A percentile compares a stretch with the other conserved stretches of the same genome.
phyloP scores from a whole-genome alignment of 2,797 vertebrate genomes.

The Danio aesculapii region DNA sequence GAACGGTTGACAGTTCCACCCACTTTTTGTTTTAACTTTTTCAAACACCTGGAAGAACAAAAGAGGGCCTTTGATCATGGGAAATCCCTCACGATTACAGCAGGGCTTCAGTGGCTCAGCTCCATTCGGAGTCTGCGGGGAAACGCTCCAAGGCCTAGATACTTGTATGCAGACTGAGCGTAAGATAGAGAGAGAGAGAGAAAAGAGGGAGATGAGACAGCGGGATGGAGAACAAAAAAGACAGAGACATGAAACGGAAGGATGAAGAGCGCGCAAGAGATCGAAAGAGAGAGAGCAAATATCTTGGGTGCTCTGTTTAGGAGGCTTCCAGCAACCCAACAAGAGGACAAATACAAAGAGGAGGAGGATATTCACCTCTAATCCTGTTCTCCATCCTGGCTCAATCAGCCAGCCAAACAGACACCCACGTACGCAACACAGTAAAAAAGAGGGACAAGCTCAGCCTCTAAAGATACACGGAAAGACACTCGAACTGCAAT shows the following conservation, averaged over 20 bases:
- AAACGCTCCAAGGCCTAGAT: conserved; percentile 35
- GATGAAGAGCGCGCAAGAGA: conserved; percentile 3
- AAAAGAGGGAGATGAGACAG: conserved; percentile 10
- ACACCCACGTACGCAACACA: conserved; percentile 30
- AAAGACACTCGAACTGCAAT: conserved; percentile 26
- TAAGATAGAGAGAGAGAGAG: conserved; percentile 8
- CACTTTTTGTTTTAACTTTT: conserved; percentile 65
- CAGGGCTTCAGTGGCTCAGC: conserved; percentile 20
- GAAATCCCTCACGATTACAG: conserved; percentile 64
- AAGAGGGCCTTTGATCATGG: conserved; percentile 64
- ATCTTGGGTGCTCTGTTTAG: conserved; percentile 38
- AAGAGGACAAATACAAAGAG: conserved; percentile 38
- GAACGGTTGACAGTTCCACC: conserved; percentile 55
- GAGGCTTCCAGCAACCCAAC: conserved; percentile 33
- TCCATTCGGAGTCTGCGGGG: conserved; percentile 34
- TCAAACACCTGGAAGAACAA: conserved; percentile 67
- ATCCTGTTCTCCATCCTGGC: conserved; percentile 57
- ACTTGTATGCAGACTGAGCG: conserved; percentile 18
- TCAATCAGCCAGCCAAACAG: conserved; percentile 56
- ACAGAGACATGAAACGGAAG: conserved; percentile 17
- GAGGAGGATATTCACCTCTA: conserved; percentile 50
- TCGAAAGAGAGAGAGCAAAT: background rate
- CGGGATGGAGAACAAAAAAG: conserved; percentile 1
- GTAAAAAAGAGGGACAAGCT: conserved; percentile 32
- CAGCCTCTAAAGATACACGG: conserved; percentile 21